Evolutionary conservation across 2,113 vertebrate genomes (phyloP).

Genomic region (Daubentonia madagascariensis): DNA sequence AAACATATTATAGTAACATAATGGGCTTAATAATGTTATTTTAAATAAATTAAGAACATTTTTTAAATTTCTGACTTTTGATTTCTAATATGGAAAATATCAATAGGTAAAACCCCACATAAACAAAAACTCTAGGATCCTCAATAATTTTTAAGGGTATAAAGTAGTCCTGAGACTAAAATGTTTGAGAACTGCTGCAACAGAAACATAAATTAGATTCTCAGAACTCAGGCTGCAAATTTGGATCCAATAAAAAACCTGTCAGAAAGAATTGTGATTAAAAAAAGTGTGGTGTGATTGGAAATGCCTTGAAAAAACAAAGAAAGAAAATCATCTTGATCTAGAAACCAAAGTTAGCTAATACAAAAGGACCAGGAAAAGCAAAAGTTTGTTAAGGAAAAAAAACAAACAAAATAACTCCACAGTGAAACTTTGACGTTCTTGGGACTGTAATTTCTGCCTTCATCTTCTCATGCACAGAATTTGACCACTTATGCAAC

Average conservation of each 20-base stretch:
- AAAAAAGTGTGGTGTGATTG: not conserved
- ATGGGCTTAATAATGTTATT: not conserved
- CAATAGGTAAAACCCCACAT: not conserved
- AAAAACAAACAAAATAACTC: not conserved
- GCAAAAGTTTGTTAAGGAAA: not conserved
- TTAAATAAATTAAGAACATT: not conserved
- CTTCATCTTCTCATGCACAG: not conserved
- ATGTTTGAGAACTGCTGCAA: not conserved
- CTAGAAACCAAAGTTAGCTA: not conserved
- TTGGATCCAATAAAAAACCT: constrained; percentile 55
- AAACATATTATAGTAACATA: not conserved
- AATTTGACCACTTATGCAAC: not conserved
- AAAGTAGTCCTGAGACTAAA: not conserved
- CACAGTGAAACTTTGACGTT: not conserved
- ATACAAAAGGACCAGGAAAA: not conserved
- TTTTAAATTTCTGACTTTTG: not conserved
- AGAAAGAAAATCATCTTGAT: constrained; percentile 39
- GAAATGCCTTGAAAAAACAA: constrained; percentile 18
- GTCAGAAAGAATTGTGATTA: constrained; percentile 59
- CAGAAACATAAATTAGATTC: constrained; percentile 51
- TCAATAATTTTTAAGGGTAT: not conserved
- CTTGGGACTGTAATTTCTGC: not conserved
- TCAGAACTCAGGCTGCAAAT: not conserved
- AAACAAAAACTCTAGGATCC: not conserved
- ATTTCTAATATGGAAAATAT: not conserved